Evolutionary conservation across 23 tunicate genomes (phyloP), one percentile per base, ranked within the genome.

Genomic region (Halocynthia aurantium): DNA sequence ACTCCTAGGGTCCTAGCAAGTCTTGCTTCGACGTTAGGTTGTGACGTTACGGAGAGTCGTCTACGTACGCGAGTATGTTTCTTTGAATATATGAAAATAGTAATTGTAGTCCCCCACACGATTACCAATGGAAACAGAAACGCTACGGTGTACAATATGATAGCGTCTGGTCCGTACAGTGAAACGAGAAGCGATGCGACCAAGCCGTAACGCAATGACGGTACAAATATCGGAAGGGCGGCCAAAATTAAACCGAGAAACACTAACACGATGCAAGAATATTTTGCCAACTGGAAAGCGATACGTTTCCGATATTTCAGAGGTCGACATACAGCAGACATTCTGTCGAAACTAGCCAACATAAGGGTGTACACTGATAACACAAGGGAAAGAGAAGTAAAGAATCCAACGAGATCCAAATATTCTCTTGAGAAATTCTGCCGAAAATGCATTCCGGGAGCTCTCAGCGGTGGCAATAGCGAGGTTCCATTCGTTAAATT

Each of bases 1-100:
- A 88, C 67, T 13, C 74, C 78, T 22, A 88, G 86, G 6, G 95
- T 88, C 8, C 70, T 71, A n/a, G 82, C 84, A 11, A 88, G 81
- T 20, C 80, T 71, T 49, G 61, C 65, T 73, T 88, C 95, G 10
- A 73, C 64, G 15, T 49, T 68, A 0, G 67, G 69, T 72, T 73
- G 84, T 5, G 58, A 31, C 15, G 69, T 44, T 7, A 53, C 63
- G n/a, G 72, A 52, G 22, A 53, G 10, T 5, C 69, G 63, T 18
- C 72, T 56, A 60, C 83, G 63, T 52, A 52, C 67, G n/a, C 52
- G 17, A 7, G 83, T 8, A 53, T 73, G 51, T 11, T 69, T 63
- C 52, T 65, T 78, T 0, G 87, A 57, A 19, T 20, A 49, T 31
- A 72, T 17, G 57, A 77, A 69, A 5, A 86, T 56, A 17, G 76